Conservation (phyloP, 2,797 vertebrate genomes). For the Anguilla pacifica region DNA sequence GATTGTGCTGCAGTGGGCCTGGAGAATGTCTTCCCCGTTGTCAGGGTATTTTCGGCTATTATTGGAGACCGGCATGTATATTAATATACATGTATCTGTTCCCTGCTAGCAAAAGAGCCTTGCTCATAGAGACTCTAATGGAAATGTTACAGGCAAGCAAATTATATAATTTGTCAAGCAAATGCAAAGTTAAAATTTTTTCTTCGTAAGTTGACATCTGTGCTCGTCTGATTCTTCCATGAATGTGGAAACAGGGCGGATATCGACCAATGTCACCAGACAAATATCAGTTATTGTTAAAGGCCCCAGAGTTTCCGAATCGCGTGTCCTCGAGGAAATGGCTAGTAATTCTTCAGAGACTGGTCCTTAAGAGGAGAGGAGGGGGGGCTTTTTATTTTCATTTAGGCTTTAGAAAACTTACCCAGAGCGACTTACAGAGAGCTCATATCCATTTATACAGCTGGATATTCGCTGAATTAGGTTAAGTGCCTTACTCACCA, state of each 20-base stretch:
- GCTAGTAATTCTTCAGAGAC: too few species aligned
- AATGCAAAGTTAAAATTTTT: background rate
- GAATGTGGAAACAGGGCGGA: too few species aligned
- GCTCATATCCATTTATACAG: background rate
- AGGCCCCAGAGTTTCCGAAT: too few species aligned
- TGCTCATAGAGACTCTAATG: background rate
- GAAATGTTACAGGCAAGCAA: background rate
- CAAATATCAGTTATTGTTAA: too few species aligned
- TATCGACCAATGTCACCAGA: background rate
- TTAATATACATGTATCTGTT: background rate
- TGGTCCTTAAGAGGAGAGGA: too few species aligned
- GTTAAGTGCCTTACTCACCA: background rate
- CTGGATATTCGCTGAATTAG: background rate
- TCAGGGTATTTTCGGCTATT: background rate
- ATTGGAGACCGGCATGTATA: background rate
- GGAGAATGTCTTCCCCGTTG: too few species aligned
- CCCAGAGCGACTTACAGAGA: too few species aligned
- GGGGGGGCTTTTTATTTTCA: background rate
- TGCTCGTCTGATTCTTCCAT: background rate
- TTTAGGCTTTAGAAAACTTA: too few species aligned
- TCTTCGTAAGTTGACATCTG: background rate
- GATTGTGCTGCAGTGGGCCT: background rate
- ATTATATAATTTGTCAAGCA: background rate
- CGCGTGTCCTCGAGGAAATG: too few species aligned
- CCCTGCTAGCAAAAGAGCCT: background rate